Evolutionary conservation across 2,797 vertebrate genomes (phyloP).

Genomic region (Halcyon smyrnensis): DNA sequence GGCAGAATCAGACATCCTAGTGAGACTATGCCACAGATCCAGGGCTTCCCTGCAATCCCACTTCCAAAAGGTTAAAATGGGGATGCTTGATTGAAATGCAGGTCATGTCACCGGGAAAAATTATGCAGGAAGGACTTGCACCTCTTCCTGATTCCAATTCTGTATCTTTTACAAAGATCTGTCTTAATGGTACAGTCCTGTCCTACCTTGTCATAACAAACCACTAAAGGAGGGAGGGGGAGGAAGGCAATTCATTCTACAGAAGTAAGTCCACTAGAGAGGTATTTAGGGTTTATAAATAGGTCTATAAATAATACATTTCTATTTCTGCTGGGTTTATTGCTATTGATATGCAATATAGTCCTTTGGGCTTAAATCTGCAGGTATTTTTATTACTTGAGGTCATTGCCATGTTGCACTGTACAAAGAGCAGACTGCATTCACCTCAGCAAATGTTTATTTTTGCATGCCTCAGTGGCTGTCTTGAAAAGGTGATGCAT

Average conservation of each 20-base stretch:
- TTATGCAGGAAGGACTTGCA: neutral
- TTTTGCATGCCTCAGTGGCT: slow-evolving; percentile 62
- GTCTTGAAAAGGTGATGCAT: slow-evolving; percentile 25
- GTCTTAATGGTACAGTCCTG: neutral
- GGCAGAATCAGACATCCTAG: neutral
- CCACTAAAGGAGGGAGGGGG: neutral
- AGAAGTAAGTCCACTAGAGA: slow-evolving; percentile 24
- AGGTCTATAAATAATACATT: slow-evolving; percentile 75
- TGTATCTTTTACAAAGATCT: neutral
- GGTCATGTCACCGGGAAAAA: neutral
- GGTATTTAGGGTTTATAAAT: slow-evolving; percentile 70
- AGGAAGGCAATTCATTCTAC: slow-evolving; percentile 25
- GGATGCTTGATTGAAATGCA: neutral
- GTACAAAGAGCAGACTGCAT: slow-evolving; percentile 26
- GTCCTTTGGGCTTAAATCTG: slow-evolving; percentile 65
- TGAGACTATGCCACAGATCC: neutral
- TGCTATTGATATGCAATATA: slow-evolving; percentile 71
- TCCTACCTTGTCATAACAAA: slow-evolving; percentile 27
- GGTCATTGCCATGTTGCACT: slow-evolving; percentile 50
- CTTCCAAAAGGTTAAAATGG: neutral
- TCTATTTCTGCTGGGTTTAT: slow-evolving; percentile 64
- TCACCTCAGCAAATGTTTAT: slow-evolving; percentile 62
- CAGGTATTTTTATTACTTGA: slow-evolving; percentile 68
- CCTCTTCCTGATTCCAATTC: neutral
- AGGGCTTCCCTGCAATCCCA: neutral